Evolutionary conservation across 2,797 vertebrate genomes (phyloP).

Genomic region (Rhinogobio ventralis): DNA sequence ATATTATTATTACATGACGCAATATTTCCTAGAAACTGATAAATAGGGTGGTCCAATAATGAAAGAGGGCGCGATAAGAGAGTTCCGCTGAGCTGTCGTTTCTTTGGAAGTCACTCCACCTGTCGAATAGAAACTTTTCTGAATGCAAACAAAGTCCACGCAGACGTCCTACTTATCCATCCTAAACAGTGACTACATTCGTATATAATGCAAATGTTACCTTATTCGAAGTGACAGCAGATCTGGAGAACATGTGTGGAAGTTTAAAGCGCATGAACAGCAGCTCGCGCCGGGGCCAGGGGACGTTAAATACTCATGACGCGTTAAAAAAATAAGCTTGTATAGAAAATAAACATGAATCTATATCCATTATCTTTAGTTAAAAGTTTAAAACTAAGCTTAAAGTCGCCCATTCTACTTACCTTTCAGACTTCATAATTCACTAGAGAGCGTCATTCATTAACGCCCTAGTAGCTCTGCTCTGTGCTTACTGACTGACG

Average conservation of each 20-base stretch:
- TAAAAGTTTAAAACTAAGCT: neutral
- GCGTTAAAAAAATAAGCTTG: neutral
- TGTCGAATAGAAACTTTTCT: conserved; percentile 33
- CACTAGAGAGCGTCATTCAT: neutral
- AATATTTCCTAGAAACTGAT: conserved; percentile 6
- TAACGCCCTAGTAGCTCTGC: neutral
- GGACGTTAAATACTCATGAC: neutral
- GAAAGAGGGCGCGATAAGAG: neutral
- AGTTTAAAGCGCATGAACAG: neutral
- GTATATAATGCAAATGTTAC: too few relatives aligned
- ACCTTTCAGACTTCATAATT: conserved; percentile 14
- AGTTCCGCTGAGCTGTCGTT: neutral
- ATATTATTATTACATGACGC: neutral
- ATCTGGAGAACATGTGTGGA: neutral
- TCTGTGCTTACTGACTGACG: neutral
- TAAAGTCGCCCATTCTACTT: neutral
- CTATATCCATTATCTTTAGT: too few relatives aligned
- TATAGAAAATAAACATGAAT: too few relatives aligned
- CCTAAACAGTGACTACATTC: neutral
- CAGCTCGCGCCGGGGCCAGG: neutral
- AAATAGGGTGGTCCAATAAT: conserved; percentile 4
- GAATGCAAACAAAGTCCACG: neutral
- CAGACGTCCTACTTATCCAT: neutral
- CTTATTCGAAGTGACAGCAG: neutral
- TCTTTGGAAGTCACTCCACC: conserved; percentile 28